Evolutionary conservation across 2,113 vertebrate genomes (phyloP).

Genomic region (Serilophus lunatus): DNA sequence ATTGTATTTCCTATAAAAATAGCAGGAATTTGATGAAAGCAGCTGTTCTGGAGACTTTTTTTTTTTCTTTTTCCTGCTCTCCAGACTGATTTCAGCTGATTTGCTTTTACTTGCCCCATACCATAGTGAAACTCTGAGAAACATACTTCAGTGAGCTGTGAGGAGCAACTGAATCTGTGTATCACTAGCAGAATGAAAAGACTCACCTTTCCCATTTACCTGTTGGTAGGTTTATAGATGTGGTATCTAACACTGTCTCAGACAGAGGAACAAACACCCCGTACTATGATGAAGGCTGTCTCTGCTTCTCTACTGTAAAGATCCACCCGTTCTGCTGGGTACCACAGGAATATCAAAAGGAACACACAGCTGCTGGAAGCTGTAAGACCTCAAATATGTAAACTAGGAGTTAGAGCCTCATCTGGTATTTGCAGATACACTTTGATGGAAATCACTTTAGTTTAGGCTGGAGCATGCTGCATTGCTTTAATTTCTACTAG

Average conservation of each 20-base stretch:
- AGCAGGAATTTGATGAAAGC: neutral
- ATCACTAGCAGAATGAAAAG: neutral
- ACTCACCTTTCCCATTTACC: neutral
- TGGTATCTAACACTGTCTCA: neutral
- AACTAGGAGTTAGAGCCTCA: neutral
- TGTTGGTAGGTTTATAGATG: neutral
- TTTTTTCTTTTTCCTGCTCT: neutral
- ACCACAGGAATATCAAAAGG: neutral
- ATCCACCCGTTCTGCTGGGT: neutral
- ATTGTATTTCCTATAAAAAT: neutral
- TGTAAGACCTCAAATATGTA: neutral
- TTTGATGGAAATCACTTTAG: neutral
- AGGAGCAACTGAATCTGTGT: neutral
- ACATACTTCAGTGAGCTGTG: neutral
- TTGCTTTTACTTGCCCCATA: neutral
- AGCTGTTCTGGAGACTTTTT: neutral
- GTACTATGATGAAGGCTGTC: rapidly evolving
- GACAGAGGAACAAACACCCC: neutral
- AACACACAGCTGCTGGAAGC: neutral
- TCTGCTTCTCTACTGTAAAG: neutral
- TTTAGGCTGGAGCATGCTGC: neutral
- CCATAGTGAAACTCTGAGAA: neutral
- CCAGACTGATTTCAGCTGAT: neutral
- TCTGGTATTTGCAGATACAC: neutral
- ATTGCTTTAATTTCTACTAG: neutral